Base-by-base conservation (phyloP, 2,888 invertebrate genomes). In the Pantelozetes paolii region DNA sequence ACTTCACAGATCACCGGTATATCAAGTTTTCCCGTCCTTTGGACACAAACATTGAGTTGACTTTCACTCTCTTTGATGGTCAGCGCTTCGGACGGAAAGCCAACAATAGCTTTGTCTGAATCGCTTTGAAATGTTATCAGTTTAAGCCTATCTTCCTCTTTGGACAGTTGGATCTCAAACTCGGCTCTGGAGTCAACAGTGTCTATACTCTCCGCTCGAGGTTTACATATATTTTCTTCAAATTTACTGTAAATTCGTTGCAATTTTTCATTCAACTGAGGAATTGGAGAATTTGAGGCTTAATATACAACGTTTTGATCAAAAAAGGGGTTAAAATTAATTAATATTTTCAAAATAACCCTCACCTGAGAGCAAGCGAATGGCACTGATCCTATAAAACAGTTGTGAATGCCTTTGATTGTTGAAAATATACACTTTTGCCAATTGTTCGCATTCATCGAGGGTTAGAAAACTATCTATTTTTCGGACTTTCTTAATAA, bases 371-470 rank as follows among this genome's bases (percentile, higher is more conserved):
- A 86, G 77, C 71, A 80, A 81, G 9, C 86, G 80, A 50, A 84
- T 83, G 40, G 86, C 86, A 73, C 85, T 85, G 76, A 87, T 86
- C 15, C 87, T 82, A 80, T 87, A 87, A 85, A 86, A 87, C 77
- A 85, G 82, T 11, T 85, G 82, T 50, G 84, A 83, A 78, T 86
- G 86, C 0, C 83, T 82, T 77, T 83, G 82, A 40, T 83, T 82
- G 77, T 85, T 84, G 28, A 84, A 82, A 75, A 86, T 75, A 78
- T 83, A 82, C 67, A 84, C 83, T 15, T 86, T 84, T n/a, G 86
- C 84, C 76, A 86, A 79, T 76, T 83, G 80, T 48, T 85, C 85
- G 48, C 86, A 83, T 79, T 87, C 85, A 78, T 84, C 83, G 77
- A 85, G 85, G 28, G 84, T 82, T 42, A 86, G 77, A 28, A 84